phyloP scores from a whole-genome alignment of 2,797 vertebrate species.

The Mastacembelus armatus region DNA sequence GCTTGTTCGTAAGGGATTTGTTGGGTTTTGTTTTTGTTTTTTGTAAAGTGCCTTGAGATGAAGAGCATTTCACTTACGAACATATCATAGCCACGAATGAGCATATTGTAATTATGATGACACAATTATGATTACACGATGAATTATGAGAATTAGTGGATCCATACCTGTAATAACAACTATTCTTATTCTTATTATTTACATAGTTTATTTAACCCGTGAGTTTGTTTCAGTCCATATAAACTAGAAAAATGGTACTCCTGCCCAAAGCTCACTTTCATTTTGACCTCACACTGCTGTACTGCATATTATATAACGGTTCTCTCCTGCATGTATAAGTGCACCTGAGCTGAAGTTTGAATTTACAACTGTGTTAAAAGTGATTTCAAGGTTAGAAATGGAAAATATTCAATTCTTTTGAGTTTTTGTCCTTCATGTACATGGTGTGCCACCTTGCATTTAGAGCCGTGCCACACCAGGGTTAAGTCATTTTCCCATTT shows the following conservation, averaged over 20 bases:
- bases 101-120: too few relatives aligned
- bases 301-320: constrained; percentile 29
- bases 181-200: too few relatives aligned
- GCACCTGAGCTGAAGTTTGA: constrained; percentile 17
- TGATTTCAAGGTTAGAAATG: not conserved
- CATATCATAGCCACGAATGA: too few relatives aligned
- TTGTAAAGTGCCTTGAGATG: too few relatives aligned
- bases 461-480: not conserved
- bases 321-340: constrained; percentile 7
- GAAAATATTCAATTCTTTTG: not conserved
- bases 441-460: not conserved
- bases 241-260: not conserved
- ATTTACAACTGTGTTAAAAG: constrained; percentile 15
- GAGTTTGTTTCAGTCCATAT: not conserved
- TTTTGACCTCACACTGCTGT: constrained; percentile 10
- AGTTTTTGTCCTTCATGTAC: not conserved
- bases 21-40: too few relatives aligned
- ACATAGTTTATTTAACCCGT: too few relatives aligned
- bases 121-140: too few relatives aligned
- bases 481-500: constrained; percentile 20
- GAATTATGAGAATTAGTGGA: too few relatives aligned
- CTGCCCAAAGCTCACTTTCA: not conserved
- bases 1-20: too few relatives aligned
- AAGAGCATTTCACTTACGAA: too few relatives aligned
- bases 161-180: too few relatives aligned